phyloP scores from a whole-genome alignment of 2,888 invertebrate genomes.

The Archips xylosteana region DNA sequence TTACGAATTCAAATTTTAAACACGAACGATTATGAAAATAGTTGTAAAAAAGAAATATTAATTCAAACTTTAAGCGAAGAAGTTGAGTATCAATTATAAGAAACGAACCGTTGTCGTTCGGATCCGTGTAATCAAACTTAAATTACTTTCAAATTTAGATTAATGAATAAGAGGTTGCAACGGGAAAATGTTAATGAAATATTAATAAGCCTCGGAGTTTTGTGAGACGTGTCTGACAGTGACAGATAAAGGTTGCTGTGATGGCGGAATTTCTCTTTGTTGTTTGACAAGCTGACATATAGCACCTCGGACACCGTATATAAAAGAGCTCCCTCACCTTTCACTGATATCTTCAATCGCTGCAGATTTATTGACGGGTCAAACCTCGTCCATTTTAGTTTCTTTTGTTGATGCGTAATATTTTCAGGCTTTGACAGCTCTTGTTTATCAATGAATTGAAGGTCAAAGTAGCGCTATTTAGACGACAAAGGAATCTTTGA shows the following conservation, averaged over 20 bases:
- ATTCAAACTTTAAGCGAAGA: conserved; percentile 2
- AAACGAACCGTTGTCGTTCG: conserved; percentile 10
- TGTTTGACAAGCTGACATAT: conserved; percentile 24
- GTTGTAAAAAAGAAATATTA: neutral
- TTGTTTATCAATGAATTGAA: neutral
- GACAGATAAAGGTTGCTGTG: conserved; percentile 31
- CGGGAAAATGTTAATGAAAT: conserved; percentile 45
- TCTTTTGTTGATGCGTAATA: conserved; percentile 23
- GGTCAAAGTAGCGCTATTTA: neutral
- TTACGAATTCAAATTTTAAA: neutral
- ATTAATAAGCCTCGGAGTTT: conserved; percentile 46
- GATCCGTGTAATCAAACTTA: conserved; percentile 44
- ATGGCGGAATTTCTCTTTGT: conserved; percentile 27
- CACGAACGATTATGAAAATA: neutral
- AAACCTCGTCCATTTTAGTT: conserved; percentile 10
- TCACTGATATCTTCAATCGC: conserved; percentile 22
- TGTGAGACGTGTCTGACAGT: conserved; percentile 41
- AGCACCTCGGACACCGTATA: conserved; percentile 11
- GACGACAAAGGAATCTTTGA: too few species aligned
- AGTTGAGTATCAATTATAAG: conserved; percentile 1
- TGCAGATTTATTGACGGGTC: conserved; percentile 27
- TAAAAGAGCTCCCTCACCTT: conserved; percentile 17
- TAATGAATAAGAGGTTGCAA: conserved; percentile 45
- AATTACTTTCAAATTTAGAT: conserved; percentile 50
- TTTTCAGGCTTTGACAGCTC: conserved; percentile 1